Evolutionary conservation across 2,888 invertebrate genomes (phyloP).

Genomic region (Synanthedon formicaeformis): DNA sequence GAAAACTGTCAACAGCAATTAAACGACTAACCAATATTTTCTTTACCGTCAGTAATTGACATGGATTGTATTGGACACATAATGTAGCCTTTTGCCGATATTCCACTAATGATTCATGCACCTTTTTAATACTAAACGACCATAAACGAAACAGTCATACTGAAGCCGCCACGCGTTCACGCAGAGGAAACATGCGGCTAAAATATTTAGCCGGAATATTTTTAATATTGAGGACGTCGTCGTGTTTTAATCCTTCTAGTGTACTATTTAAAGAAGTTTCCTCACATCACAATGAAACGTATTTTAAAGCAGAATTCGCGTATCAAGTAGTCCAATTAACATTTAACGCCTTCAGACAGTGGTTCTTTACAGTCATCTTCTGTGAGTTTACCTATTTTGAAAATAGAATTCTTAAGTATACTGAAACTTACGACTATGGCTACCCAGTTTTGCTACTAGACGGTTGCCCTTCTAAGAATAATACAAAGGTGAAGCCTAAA

Average conservation of each 20-base stretch:
- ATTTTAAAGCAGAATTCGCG: constrained; percentile 38
- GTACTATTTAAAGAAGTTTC: constrained; percentile 35
- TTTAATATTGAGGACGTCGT: constrained; percentile 16
- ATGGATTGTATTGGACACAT: constrained; percentile 29
- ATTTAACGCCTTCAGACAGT: constrained; percentile 48
- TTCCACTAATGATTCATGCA: constrained; percentile 40
- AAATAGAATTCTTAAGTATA: constrained; percentile 52
- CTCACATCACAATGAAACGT: constrained; percentile 35
- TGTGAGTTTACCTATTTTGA: constrained; percentile 62
- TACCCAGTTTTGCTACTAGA: constrained; percentile 54
- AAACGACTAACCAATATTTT: constrained; percentile 50
- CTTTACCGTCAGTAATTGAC: constrained; percentile 52
- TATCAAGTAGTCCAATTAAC: constrained; percentile 46
- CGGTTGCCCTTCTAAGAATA: constrained; percentile 39
- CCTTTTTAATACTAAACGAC: constrained; percentile 22
- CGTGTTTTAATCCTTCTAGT: constrained; percentile 16
- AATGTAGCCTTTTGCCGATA: constrained; percentile 23
- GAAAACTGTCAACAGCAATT: neutral
- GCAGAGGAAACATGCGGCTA: neutral
- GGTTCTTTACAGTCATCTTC: constrained; percentile 58
- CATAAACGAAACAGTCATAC: constrained; percentile 3
- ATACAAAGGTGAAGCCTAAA: constrained; percentile 39
- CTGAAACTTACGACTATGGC: constrained; percentile 43
- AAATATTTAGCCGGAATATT: constrained; percentile 2
- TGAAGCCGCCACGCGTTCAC: neutral